These are phyloP conservation scores for Schizopygopsis pylzovi DNA, from an alignment of 2,797 vertebrate genomes.

Conservation along the genomic window DNA sequence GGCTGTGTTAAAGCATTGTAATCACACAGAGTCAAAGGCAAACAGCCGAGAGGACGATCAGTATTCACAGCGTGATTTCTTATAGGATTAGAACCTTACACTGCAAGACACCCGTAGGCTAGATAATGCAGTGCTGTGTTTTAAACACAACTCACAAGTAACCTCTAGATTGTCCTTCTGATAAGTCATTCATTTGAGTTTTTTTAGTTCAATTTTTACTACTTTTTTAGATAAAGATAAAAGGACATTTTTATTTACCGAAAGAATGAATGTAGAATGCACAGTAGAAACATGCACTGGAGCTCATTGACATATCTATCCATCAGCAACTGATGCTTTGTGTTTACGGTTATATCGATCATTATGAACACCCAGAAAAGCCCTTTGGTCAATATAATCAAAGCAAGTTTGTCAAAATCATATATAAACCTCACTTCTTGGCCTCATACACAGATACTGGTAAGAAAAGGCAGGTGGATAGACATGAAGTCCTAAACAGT, in stretches of 20 bases:
- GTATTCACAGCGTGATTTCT: conserved; percentile 16
- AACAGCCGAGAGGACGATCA: conserved; percentile 43
- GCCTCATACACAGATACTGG: conserved; percentile 2
- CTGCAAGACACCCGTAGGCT: conserved; percentile 8
- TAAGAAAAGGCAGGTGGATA: conserved; percentile 30
- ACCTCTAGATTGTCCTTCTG: conserved; percentile 51
- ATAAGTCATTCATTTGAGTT: conserved; percentile 26
- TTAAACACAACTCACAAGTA: conserved; percentile 8
- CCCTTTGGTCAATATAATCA: conserved; percentile 8
- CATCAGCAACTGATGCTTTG: not conserved
- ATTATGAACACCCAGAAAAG: conserved; percentile 9
- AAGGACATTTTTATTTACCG: not conserved
- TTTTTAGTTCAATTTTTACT: not conserved
- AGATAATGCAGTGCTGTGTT: conserved; percentile 24
- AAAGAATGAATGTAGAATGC: not conserved
- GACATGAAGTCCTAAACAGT: conserved; percentile 45
- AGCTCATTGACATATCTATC: not conserved
- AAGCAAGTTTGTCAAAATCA: not conserved
- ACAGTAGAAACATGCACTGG: not conserved
- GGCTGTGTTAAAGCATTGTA: conserved; percentile 40
- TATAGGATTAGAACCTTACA: conserved; percentile 34
- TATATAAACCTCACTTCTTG: not conserved
- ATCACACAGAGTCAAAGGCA: conserved; percentile 47
- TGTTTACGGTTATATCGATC: conserved; percentile 5
- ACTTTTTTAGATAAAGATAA: not conserved